Evolutionary conservation across 2,888 invertebrate species (phyloP), one percentile per base, ranked within the genome.

Genomic region (Lampropteryx suffumata): DNA sequence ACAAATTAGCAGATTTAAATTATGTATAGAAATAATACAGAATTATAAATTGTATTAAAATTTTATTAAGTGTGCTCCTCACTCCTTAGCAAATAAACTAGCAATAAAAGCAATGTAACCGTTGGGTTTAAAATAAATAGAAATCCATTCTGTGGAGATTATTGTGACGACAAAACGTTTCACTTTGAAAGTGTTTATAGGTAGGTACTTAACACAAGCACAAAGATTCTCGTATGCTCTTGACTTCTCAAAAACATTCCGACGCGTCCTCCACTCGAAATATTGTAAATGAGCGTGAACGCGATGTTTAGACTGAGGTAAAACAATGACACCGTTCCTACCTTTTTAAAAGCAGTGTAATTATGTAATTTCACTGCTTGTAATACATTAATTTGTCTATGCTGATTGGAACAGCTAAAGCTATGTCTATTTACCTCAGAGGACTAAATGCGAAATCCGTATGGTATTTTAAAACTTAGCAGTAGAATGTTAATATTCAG

Each of bases 51-150:
- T 65, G 67, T 74, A 79, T 76, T 78, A 75, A 79, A 79, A 67
- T 76, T n/a, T 78, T 76, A 71, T 73, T 64, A 66, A 65, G 55
- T 72, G 71, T 67, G 73, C 71, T 69, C 57, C 65, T 65, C 65
- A 71, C 73, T 64, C 65, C 69, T 75, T 79, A 79, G 78, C 78
- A 76, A 73, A 69, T 73, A 69, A 54, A 67, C 79, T 81, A 81
- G 73, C 71, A 71, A 77, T 82, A 78, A 71, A 82, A 82, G 83
- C 80, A 79, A 75, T 60, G 51, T 59, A 67, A 67, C 68, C 55
- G 50, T 69, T 64, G 50, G 55, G 67, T 74, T 71, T 71, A 17
- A 70, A 73, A 69, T 73, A 72, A 79, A 74, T 73, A 65, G 57
- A 59, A 63, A 43, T 55, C 42, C 45, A 39, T 65, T 55, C 48